Evolutionary conservation across 2,113 vertebrate genomes (phyloP).

Genomic region (Forbesichthys agassizii): DNA sequence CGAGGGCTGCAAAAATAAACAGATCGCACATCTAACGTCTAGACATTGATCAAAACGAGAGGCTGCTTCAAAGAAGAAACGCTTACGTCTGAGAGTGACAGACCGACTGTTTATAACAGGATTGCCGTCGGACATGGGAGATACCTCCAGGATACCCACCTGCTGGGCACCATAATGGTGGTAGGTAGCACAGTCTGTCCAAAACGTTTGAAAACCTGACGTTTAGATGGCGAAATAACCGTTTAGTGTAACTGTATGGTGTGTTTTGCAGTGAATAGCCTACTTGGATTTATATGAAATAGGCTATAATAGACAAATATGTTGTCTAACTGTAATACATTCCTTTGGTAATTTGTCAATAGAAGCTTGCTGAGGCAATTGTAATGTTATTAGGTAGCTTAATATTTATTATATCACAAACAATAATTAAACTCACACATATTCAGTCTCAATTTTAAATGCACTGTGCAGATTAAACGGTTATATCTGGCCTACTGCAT

Average conservation of each 20-base stretch:
- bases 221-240: neutral
- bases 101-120: constrained; percentile 1
- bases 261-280: too few relatives aligned
- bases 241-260: too few relatives aligned
- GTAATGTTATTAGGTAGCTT: too few relatives aligned
- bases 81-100: neutral
- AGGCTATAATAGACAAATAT: too few relatives aligned
- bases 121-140: constrained; percentile 51
- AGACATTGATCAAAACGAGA: neutral
- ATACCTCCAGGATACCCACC: constrained; percentile 62
- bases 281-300: too few relatives aligned
- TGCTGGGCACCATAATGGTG: constrained; percentile 73
- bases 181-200: constrained; percentile 45
- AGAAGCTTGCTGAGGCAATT: too few relatives aligned
- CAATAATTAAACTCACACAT: too few relatives aligned
- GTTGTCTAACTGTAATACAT: too few relatives aligned
- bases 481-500: neutral
- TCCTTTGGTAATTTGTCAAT: too few relatives aligned
- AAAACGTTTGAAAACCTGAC: neutral
- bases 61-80: constrained; percentile 9
- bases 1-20: constrained; percentile 39
- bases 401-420: too few relatives aligned
- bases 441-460: too few relatives aligned
- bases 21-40: constrained; percentile 18
- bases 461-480: neutral